Evolutionary conservation across 1,140 invertebrate genomes (phyloP).

Genomic region (Planococcus citri): DNA sequence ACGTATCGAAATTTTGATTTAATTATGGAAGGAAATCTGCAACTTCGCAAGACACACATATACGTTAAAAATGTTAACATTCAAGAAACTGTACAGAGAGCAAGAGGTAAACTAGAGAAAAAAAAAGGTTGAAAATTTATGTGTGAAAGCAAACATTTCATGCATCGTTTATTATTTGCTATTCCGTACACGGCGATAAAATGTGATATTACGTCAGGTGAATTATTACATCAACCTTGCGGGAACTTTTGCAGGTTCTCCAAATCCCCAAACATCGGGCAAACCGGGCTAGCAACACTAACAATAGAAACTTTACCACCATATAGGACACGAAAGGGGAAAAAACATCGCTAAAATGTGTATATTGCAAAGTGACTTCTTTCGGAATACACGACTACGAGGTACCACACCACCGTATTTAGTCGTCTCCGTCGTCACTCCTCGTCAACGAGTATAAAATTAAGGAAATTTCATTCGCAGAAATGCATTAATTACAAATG

Average conservation of each 20-base stretch:
- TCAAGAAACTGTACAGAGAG: too few relatives aligned
- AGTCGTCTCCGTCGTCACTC: too few relatives aligned
- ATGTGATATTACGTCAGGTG: slow-evolving; percentile 14
- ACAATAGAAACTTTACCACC: background rate
- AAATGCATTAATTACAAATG: background rate
- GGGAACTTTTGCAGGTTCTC: slow-evolving; percentile 15
- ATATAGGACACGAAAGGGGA: background rate
- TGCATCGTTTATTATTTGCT: slow-evolving; percentile 19
- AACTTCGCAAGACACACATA: too few relatives aligned
- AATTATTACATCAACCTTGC: slow-evolving; percentile 19
- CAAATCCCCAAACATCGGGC: slow-evolving; percentile 9
- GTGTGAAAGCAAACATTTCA: slow-evolving; percentile 16
- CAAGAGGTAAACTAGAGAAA: too few relatives aligned
- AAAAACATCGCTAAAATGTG: background rate
- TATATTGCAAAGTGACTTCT: background rate
- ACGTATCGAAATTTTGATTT: too few relatives aligned
- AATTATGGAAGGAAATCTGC: too few relatives aligned
- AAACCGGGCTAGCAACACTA: background rate
- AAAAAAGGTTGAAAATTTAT: slow-evolving; percentile 8
- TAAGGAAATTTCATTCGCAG: too few relatives aligned
- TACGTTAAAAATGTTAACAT: too few relatives aligned
- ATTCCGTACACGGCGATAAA: slow-evolving; percentile 19
- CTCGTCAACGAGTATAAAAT: too few relatives aligned
- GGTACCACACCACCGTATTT: background rate
- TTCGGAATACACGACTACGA: background rate